Conservation (phyloP, 2,888 invertebrate genomes). For the Metellina segmentata region DNA sequence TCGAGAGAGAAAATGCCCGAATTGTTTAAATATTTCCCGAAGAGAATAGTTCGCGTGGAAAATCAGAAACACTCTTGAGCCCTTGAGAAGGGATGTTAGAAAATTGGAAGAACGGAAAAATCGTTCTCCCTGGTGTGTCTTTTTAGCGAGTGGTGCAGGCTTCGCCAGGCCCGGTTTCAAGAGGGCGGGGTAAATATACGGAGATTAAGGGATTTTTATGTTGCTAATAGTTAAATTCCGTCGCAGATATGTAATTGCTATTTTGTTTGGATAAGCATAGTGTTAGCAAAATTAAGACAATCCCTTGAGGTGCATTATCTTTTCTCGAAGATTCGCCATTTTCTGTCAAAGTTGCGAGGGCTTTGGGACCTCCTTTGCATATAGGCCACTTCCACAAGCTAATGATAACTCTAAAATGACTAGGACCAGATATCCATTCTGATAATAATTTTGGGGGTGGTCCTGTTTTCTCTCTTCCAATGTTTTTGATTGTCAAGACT, state of each 20-base stretch:
- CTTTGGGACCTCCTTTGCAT: no score
- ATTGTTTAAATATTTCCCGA: slow-evolving; percentile 14
- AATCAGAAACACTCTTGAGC: background rate
- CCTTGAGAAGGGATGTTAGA: background rate
- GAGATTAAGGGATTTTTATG: background rate
- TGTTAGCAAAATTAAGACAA: background rate
- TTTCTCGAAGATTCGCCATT: background rate
- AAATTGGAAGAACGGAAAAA: background rate
- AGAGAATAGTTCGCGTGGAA: background rate
- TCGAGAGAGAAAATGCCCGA: background rate
- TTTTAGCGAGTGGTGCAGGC: background rate
- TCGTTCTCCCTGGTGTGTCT: background rate
- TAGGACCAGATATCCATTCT: no score
- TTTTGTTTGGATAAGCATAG: background rate
- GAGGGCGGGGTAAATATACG: background rate
- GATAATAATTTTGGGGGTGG: no score
- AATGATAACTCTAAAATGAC: no score
- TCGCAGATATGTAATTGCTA: background rate
- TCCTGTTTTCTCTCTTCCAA: no score
- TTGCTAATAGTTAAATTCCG: background rate
- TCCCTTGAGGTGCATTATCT: background rate
- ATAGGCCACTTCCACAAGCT: no score
- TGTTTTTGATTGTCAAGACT: no score
- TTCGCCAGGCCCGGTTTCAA: background rate
- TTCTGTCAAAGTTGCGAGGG: no score